These are phyloP conservation scores for Drosophila barbarae DNA, from an alignment of 2,888 invertebrate genomes.

Conservation along the genomic window DNA sequence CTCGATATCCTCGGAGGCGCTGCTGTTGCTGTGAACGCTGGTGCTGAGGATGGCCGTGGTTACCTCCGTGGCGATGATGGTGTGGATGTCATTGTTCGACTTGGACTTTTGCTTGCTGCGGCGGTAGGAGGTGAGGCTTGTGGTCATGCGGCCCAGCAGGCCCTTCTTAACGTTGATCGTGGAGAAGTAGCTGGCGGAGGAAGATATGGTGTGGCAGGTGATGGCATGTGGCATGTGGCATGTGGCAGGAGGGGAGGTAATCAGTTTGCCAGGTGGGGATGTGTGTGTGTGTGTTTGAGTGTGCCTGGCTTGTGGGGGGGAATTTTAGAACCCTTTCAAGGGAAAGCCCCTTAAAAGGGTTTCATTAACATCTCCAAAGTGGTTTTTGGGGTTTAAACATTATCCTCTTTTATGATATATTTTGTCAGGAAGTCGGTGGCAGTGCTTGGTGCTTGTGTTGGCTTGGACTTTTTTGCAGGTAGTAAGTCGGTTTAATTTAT, in stretches of 20 bases:
- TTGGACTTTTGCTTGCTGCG: slow-evolving; percentile 78
- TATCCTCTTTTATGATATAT: neutral
- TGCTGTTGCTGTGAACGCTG: slow-evolving; percentile 29
- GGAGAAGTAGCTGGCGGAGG: slow-evolving; percentile 76
- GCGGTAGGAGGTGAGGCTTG: slow-evolving; percentile 78
- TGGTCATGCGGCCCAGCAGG: slow-evolving; percentile 78
- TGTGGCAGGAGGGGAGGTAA: neutral
- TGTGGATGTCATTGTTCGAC: slow-evolving; percentile 77
- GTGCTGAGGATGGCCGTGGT: slow-evolving; percentile 56
- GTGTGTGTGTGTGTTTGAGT: slow-evolving; percentile 31
- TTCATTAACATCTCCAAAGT: too few species aligned
- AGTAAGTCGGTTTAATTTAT: slow-evolving; percentile 1
- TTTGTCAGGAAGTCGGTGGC: slow-evolving; percentile 1
- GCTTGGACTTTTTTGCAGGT: slow-evolving; percentile 7
- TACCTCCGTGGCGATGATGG: slow-evolving; percentile 68
- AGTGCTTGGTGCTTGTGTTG: slow-evolving; percentile 32
- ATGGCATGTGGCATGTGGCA: neutral
- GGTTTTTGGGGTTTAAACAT: neutral
- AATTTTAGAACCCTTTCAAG: neutral
- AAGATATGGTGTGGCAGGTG: slow-evolving; percentile 10
- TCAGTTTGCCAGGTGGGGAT: slow-evolving; percentile 1
- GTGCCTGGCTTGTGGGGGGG: neutral
- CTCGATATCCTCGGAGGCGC: slow-evolving; percentile 30
- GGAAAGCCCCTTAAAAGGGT: neutral
- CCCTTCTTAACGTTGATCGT: slow-evolving; percentile 79